Evolutionary conservation across 2,888 invertebrate species (phyloP).

Genomic region (Oasisia sp.): DNA sequence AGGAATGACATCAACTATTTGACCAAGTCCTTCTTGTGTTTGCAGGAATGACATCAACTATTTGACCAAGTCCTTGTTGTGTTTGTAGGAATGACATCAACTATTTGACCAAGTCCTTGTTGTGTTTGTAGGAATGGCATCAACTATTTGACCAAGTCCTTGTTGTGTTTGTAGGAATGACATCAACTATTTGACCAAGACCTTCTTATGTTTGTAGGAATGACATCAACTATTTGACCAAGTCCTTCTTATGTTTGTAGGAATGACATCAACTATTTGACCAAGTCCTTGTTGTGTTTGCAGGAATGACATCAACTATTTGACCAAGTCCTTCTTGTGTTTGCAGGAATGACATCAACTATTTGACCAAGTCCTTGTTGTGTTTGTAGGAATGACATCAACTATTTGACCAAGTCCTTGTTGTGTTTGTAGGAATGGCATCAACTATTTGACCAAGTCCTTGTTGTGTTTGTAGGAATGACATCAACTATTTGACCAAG

Average conservation of each 20-base stretch:
- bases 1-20: background rate
- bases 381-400: constrained; percentile 78
- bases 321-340: too few relatives aligned
- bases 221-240: too few relatives aligned
- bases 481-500: background rate
- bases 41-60: constrained; percentile 89
- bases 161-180: constrained; percentile 73
- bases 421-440: too few relatives aligned
- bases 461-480: background rate
- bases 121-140: background rate
- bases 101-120: too few relatives aligned
- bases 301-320: too few relatives aligned
- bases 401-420: too few relatives aligned
- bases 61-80: constrained; percentile 99
- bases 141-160: background rate
- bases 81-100: constrained; percentile 86
- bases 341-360: too few relatives aligned
- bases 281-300: too few relatives aligned
- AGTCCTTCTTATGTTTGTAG: too few relatives aligned
- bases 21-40: background rate
- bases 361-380: constrained; percentile 64
- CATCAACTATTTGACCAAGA: constrained; percentile 94
- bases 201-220: constrained; percentile 67
- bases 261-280: too few relatives aligned
- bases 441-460: background rate